Evolutionary conservation across 92 coral and sea anemone species (phyloP), one percentile per base, ranked within the genome.

Genomic region (Umimayanthus kanabou): DNA sequence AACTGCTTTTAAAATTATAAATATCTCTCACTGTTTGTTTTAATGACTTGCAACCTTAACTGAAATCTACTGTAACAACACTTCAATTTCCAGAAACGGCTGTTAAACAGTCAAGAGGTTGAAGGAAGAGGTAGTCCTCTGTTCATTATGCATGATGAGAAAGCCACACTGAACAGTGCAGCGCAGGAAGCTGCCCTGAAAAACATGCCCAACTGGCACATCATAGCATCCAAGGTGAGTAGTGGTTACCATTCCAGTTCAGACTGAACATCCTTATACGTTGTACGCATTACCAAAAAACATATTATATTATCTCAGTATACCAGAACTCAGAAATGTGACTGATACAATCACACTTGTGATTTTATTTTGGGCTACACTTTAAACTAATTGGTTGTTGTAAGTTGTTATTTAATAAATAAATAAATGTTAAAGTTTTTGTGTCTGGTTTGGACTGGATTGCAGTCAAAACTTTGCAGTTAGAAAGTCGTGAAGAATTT

Each of bases 111-210:
- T 47, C 77, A 50, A 29, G 66, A 71, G 14, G 74, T 42, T 70
- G 91, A 66, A 84, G 50, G 70, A 78, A 85, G 83, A 85, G 77
- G 58, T 74, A 40, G 29, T 72, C 57, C 91, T 47, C 57, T 42
- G 43, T 28, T n/a, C 64, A 85, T 39, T 29, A 23, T 29, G 71
- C 73, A 50, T 75, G 53, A 37, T 66, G 88, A 85, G 81, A 64
- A 83, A 26, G 20, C 66, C 40, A 25, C 90, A 70, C 13, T 78
- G 5, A 91, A 89, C 72, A 83, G 65, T 16, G 64, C 90, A 33
- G 58, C 85, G 49, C 93, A 91, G 82, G 89, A 88, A 70, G 91
- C 93, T n/a, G 87, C 87, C 9, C 88, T 90, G 37, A 91, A 90
- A 71, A 91, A 80, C 77, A 88, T 91, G 90, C 90, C 85, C 73